These are phyloP conservation scores for Typhlomys cinereus DNA, from an alignment of 2,113 vertebrate species.

Conservation along the genomic window DNA sequence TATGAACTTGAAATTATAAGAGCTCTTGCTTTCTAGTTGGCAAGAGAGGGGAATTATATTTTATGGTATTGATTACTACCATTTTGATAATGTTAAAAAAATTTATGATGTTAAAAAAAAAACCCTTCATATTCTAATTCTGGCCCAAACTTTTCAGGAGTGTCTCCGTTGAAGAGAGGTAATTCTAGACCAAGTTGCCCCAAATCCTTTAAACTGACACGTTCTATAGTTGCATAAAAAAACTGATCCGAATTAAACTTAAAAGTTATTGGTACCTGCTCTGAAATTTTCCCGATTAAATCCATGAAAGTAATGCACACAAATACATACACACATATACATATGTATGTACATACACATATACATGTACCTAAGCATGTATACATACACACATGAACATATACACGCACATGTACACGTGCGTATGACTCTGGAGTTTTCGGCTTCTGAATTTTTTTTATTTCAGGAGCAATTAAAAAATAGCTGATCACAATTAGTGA, in stretches of 20 bases:
- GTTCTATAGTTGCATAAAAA: not conserved
- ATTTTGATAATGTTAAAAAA: not conserved
- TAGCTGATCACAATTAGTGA: too few species aligned
- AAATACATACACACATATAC: not conserved
- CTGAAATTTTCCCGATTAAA: slow-evolving; percentile 28
- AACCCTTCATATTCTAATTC: not conserved
- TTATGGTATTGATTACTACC: not conserved
- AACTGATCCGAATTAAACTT: not conserved
- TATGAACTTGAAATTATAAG: not conserved
- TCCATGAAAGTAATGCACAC: not conserved
- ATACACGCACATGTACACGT: not conserved
- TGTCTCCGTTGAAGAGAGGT: not conserved
- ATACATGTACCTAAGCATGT: too few species aligned
- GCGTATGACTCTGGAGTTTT: not conserved
- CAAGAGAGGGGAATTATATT: not conserved
- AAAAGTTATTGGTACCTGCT: not conserved
- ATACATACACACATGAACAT: not conserved
- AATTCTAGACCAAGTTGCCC: not conserved
- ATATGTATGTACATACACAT: not conserved
- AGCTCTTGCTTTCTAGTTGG: not conserved
- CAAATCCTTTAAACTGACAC: not conserved
- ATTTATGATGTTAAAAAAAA: too few species aligned
- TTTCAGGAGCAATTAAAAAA: not conserved
- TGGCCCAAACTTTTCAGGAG: not conserved
- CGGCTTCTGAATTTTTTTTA: not conserved